These are phyloP conservation scores for Caenorhabditis sp. DNA, from an alignment of 2,888 invertebrate genomes.

Conservation along the genomic window DNA sequence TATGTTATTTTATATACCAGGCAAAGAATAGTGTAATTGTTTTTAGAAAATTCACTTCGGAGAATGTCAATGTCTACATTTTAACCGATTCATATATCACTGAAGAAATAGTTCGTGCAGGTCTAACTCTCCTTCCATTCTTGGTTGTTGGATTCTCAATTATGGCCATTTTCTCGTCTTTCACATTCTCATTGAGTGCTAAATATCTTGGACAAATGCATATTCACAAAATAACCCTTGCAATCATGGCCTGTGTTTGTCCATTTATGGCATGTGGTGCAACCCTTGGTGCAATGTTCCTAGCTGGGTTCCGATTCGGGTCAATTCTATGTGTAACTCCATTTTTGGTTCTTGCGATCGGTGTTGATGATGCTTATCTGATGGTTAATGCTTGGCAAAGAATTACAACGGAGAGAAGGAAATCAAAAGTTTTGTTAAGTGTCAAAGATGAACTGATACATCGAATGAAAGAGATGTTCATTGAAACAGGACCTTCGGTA, in stretches of 20 bases:
- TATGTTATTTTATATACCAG: constrained; percentile 8
- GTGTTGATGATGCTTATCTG: constrained; percentile 69
- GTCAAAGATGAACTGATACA: constrained; percentile 35
- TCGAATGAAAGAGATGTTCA: constrained; percentile 54
- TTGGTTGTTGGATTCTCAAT: constrained; percentile 67
- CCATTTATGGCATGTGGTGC: constrained; percentile 69
- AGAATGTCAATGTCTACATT: constrained; percentile 46
- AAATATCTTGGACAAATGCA: constrained; percentile 60
- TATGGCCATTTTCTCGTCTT: constrained; percentile 65
- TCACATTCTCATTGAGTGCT: constrained; percentile 63
- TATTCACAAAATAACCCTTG: constrained; percentile 59
- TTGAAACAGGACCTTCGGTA: constrained; percentile 55
- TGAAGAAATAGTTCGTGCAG: constrained; percentile 61
- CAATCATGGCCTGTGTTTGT: constrained; percentile 63
- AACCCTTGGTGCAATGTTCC: constrained; percentile 59
- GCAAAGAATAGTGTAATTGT: not conserved
- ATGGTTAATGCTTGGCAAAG: constrained; percentile 69
- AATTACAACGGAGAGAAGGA: constrained; percentile 46
- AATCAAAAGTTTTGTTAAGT: constrained; percentile 10
- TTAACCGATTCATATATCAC: constrained; percentile 67
- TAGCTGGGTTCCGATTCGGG: constrained; percentile 65
- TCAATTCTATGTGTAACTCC: constrained; percentile 69
- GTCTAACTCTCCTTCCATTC: constrained; percentile 66
- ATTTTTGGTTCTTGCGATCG: constrained; percentile 65
- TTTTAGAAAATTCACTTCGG: constrained; percentile 52